phyloP scores from a whole-genome alignment of 2,888 invertebrate genomes.

The Microplitis manilae region DNA sequence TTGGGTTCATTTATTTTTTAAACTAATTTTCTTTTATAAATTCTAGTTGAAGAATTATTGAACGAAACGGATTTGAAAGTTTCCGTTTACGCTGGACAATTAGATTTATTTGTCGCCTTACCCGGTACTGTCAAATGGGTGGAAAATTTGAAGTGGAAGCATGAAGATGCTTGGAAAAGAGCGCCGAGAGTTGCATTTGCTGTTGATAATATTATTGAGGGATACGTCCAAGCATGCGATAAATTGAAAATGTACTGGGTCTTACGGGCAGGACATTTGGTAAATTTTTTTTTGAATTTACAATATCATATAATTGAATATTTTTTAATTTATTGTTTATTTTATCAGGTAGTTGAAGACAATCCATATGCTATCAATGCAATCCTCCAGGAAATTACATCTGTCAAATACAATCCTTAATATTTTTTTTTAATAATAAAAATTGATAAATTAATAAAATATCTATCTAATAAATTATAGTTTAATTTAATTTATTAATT shows the following conservation, averaged over 20 bases:
- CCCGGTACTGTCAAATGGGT: conserved; percentile 86
- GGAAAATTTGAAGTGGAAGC: conserved; percentile 79
- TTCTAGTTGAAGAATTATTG: conserved; percentile 78
- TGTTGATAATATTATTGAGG: conserved; percentile 78
- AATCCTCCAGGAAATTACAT: too few relatives aligned
- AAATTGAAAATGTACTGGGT: conserved; percentile 86
- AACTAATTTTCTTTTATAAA: not conserved
- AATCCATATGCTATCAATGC: too few relatives aligned
- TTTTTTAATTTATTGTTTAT: not conserved
- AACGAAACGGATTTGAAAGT: conserved; percentile 80
- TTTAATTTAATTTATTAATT: too few relatives aligned
- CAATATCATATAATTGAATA: not conserved
- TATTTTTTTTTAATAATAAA: too few relatives aligned
- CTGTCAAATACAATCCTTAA: too few relatives aligned
- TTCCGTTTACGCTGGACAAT: conserved; percentile 83
- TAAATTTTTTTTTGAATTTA: conserved; percentile 63
- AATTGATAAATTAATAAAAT: too few relatives aligned
- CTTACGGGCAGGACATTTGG: conserved; percentile 86
- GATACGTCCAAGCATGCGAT: conserved; percentile 80
- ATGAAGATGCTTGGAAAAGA: conserved; percentile 75
- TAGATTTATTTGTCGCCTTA: conserved; percentile 89
- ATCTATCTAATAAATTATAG: too few relatives aligned
- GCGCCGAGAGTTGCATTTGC: conserved; percentile 76
- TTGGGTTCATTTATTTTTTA: conserved; percentile 38
- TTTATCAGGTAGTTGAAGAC: not conserved